phyloP scores from a whole-genome alignment of 2,797 vertebrate species.

The Pangasius macronema region DNA sequence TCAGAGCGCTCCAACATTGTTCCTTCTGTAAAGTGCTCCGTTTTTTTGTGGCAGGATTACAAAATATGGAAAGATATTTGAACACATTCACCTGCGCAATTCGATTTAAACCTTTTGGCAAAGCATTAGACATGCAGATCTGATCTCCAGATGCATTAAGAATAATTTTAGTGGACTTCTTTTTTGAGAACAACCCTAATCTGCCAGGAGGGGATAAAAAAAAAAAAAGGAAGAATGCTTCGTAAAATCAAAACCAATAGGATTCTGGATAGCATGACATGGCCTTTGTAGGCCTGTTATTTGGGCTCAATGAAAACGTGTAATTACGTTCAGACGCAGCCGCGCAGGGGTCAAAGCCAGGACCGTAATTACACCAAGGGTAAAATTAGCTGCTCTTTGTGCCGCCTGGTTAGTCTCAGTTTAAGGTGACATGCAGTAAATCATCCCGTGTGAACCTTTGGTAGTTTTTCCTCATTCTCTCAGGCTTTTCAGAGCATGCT shows the following conservation, averaged over 20 bases:
- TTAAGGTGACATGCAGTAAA: slow-evolving; percentile 49
- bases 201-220: neutral
- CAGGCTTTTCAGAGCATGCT: neutral
- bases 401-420: slow-evolving; percentile 44
- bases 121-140: neutral
- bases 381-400: slow-evolving; percentile 50
- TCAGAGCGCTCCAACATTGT: neutral
- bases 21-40: neutral
- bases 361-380: slow-evolving; percentile 50
- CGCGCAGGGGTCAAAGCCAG: slow-evolving; percentile 41
- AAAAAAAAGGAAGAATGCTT: neutral
- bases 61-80: neutral
- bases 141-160: slow-evolving; percentile 1
- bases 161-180: neutral
- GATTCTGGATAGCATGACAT: slow-evolving; percentile 20
- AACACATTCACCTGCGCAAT: neutral
- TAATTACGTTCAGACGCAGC: slow-evolving; percentile 49
- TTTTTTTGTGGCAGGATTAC: neutral
- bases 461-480: slow-evolving; percentile 5
- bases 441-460: slow-evolving; percentile 45
- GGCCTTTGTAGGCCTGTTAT: slow-evolving; percentile 37
- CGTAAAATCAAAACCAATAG: neutral
- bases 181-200: neutral
- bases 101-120: neutral
- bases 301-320: slow-evolving; percentile 40